Conservation (phyloP, 2,113 vertebrate species). For the Tragelaphus strepsiceros region DNA sequence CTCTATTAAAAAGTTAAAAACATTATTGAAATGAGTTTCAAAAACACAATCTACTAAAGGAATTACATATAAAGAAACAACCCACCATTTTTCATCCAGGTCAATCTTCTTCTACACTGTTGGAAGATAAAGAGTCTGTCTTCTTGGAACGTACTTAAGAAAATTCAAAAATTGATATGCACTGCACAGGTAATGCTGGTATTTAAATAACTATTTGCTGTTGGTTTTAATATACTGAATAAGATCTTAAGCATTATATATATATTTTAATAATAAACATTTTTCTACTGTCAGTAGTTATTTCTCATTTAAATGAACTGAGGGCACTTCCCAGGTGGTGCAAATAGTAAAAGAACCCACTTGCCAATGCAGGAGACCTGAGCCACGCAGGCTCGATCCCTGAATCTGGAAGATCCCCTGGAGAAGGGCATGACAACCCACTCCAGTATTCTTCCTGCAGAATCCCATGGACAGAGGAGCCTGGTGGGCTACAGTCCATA, state of each 20-base stretch:
- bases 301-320: background rate
- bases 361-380: background rate
- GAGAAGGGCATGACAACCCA: background rate
- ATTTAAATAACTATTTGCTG: background rate
- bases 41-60: background rate
- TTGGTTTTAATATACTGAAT: background rate
- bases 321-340: background rate
- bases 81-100: background rate
- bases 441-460: background rate
- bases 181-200: background rate
- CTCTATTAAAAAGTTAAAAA: background rate
- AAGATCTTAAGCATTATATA: background rate
- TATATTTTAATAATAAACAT: background rate
- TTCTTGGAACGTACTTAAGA: background rate
- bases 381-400: fast-evolving
- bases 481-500: background rate
- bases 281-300: background rate
- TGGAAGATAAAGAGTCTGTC: background rate
- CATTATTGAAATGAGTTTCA: background rate
- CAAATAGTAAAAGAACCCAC: background rate
- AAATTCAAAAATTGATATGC: background rate
- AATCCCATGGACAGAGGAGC: background rate
- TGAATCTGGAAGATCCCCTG: background rate
- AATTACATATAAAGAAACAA: background rate
- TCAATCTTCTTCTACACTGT: background rate